Evolutionary conservation across 35 echinoderm and acorn worm species (phyloP).

Genomic region (Lytechinus variegatus): DNA sequence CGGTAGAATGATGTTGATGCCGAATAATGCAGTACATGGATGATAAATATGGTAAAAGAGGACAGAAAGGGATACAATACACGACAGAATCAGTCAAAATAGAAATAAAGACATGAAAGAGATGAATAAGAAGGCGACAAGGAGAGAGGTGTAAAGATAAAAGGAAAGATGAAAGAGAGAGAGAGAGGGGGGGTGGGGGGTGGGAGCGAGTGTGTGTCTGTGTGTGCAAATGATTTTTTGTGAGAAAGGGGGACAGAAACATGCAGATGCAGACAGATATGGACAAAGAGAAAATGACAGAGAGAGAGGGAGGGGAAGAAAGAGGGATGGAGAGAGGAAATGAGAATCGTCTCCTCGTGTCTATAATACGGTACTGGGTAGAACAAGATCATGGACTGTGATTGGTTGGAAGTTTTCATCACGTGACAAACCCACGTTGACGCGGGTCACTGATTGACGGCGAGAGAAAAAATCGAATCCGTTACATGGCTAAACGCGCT

Average conservation of each 20-base stretch:
- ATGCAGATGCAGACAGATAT: neutral
- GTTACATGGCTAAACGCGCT: neutral
- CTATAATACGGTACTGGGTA: too few species aligned
- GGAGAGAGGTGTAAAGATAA: neutral
- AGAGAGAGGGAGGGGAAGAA: neutral
- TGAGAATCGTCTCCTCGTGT: neutral
- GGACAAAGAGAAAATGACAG: neutral
- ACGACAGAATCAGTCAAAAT: neutral
- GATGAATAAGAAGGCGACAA: too few species aligned
- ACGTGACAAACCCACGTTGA: neutral
- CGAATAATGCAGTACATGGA: too few species aligned
- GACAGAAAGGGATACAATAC: neutral
- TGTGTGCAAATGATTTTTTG: neutral
- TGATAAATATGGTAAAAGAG: too few species aligned
- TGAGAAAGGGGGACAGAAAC: neutral
- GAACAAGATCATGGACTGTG: neutral
- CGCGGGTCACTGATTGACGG: neutral
- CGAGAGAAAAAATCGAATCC: neutral
- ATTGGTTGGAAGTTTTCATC: neutral
- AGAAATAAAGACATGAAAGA: neutral
- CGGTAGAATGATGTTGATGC: neutral
- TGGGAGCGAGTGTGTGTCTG: too few species aligned
- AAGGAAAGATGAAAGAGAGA: neutral
- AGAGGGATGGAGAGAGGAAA: neutral
- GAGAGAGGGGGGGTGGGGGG: neutral